Conservation (phyloP, 1,140 invertebrate genomes). For the Macrocentrus cingulum region DNA sequence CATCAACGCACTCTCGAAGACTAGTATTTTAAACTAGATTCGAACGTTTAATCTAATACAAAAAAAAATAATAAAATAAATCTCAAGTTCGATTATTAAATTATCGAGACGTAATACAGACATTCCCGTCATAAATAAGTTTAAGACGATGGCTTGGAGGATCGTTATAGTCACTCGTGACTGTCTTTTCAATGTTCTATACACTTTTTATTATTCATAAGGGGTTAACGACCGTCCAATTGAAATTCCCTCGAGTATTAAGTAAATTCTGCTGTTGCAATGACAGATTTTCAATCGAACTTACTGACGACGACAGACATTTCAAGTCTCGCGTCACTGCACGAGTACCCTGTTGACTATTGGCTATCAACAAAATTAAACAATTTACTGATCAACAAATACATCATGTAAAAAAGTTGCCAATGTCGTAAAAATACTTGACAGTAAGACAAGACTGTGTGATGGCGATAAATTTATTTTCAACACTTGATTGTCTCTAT, state of each 20-base stretch:
- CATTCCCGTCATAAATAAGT: slow-evolving; percentile 5
- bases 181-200: neutral
- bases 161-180: neutral
- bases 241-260: no score
- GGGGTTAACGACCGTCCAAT: no score
- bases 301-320: neutral
- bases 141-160: neutral
- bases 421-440: slow-evolving; percentile 5
- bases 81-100: slow-evolving; percentile 7
- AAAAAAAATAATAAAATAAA: slow-evolving; percentile 15
- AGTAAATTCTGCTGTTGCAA: no score
- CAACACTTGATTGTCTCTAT: neutral
- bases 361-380: slow-evolving; percentile 47
- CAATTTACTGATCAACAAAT: slow-evolving; percentile 48
- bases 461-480: no score
- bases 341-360: slow-evolving; percentile 3
- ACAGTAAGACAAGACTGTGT: slow-evolving; percentile 6
- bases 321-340: neutral
- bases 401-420: slow-evolving; percentile 39
- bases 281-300: neutral
- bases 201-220: no score
- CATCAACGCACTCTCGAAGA: slow-evolving; percentile 22
- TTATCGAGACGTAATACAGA: neutral
- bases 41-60: slow-evolving; percentile 16
- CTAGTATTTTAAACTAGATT: slow-evolving; percentile 25